Percentiles rank a stretch among this genome's conserved stretches.
Conservation (phyloP, 1,140 invertebrate genomes). For the Pogonognathellus flavescens region DNA sequence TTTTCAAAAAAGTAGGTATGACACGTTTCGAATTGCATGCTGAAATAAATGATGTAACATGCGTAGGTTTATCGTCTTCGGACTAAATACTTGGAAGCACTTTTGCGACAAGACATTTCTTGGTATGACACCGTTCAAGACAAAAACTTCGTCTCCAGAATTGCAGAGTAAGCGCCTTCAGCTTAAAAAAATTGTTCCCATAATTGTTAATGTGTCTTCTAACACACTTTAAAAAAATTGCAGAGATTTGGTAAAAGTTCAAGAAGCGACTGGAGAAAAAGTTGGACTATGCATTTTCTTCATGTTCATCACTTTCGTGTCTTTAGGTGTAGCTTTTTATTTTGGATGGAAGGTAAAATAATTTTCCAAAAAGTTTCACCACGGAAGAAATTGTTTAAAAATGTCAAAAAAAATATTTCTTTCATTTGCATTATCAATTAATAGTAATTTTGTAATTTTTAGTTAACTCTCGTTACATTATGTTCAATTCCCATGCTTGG, state of each 20-base stretch:
- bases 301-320: slow-evolving; percentile 70
- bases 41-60: too few species aligned
- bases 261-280: slow-evolving; percentile 77
- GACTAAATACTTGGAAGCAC: slow-evolving; percentile 72
- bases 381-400: too few species aligned
- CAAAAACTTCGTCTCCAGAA: slow-evolving; percentile 74
- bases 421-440: too few species aligned
- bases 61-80: slow-evolving; percentile 72
- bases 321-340: slow-evolving; percentile 72
- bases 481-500: slow-evolving; percentile 71
- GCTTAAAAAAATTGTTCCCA: too few species aligned
- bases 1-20: too few species aligned
- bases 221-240: neutral
- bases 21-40: too few species aligned
- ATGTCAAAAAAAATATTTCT: neutral
- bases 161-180: slow-evolving; percentile 74
- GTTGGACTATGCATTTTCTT: slow-evolving; percentile 73
- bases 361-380: too few species aligned
- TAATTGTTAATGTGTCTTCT: neutral
- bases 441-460: too few species aligned
- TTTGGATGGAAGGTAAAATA: slow-evolving; percentile 73
- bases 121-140: slow-evolving; percentile 76
- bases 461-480: slow-evolving; percentile 73
- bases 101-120: slow-evolving; percentile 75
- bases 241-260: slow-evolving; percentile 76